These are phyloP conservation scores for Tragulus kanchil DNA, from an alignment of 2,113 vertebrate genomes.

Conservation along the genomic window DNA sequence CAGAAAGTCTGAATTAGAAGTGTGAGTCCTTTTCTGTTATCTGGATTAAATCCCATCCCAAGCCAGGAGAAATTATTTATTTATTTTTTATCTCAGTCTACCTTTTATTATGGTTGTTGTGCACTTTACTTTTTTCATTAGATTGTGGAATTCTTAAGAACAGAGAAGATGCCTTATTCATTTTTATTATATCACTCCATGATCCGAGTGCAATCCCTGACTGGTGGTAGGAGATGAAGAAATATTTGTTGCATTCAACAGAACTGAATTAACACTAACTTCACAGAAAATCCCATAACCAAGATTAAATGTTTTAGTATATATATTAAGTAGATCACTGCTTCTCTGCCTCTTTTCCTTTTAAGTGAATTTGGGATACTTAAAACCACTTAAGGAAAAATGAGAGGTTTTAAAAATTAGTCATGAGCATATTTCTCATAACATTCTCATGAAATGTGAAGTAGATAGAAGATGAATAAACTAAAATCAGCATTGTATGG, in stretches of 20 bases:
- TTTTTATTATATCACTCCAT: constrained; percentile 25
- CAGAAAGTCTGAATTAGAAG: constrained; percentile 81
- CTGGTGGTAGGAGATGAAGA: not conserved
- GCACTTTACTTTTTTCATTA: not conserved
- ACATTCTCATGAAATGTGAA: not conserved
- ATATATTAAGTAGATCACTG: constrained; percentile 56
- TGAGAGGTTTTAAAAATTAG: constrained; percentile 25
- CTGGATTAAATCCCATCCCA: constrained; percentile 83
- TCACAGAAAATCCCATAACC: not conserved
- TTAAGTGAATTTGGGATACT: constrained; percentile 29
- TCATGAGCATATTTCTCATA: constrained; percentile 9
- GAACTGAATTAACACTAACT: constrained; percentile 48
- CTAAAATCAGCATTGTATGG: not conserved
- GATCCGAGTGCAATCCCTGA: constrained; percentile 37
- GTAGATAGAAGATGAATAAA: constrained; percentile 31
- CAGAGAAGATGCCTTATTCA: constrained; percentile 33
- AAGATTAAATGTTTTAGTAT: constrained; percentile 32
- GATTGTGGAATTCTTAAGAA: constrained; percentile 12
- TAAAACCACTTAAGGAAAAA: constrained; percentile 38
- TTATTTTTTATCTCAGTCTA: no score
- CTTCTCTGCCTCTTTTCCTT: not conserved
- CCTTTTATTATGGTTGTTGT: constrained; percentile 37
- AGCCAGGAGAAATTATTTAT: no score
- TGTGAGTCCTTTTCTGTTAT: constrained; percentile 66
- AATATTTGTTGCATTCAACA: constrained; percentile 51